Base-by-base conservation (phyloP, 1,140 invertebrate genomes). In the Drosophila takahashii region DNA sequence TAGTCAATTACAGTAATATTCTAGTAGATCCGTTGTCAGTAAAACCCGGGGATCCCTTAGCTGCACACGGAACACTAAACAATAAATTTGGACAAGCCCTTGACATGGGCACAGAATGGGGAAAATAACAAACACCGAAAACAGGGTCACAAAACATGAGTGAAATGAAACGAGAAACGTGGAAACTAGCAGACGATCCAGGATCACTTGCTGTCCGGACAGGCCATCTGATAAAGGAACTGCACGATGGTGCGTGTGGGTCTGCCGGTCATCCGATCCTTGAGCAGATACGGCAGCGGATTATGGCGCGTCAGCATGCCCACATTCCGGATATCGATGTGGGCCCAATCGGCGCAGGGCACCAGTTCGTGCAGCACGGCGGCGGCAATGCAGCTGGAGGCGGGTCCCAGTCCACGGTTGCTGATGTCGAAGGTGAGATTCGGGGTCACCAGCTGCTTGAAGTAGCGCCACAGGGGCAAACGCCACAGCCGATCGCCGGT, bases 401-500 rank as follows among this genome's bases (percentile, higher is more conserved):
- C 93, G n/a, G 92, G 89, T 5, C 92, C 92, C 8, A 91, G 83
- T 3, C 93, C 94, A 47, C 95, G 92, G 85, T 96, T 96, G 81
- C 94, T 94, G 2, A 96, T 80, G 90, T 96, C 95, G 45, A 84
- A 92, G 7, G 90, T 92, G 7, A 62, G 16, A 32, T 86, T 72
- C n/a, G 90, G 78, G 26, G 93, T 95, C 44, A 98, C 93, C 85
- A 95, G 93, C 57, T 95, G 94, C 5, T 94, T 95, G 83, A 96
- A 98, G 79, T 95, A 94, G 50, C 96, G 94, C 95, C 96, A 98
- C 0, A 98, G 89, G 0, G 98, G 98, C 93, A 98, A 95, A 77
- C 97, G 93, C 98, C 98, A 98, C 4, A 98, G 93, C 47, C 98
- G 93, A 92, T 98, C 98, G 0, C 98, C 98, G 1, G 96, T 97